A percentile compares a stretch with the other conserved stretches of the same genome.
Conservation (phyloP, 2,888 invertebrate species). For the Boloria selene region DNA sequence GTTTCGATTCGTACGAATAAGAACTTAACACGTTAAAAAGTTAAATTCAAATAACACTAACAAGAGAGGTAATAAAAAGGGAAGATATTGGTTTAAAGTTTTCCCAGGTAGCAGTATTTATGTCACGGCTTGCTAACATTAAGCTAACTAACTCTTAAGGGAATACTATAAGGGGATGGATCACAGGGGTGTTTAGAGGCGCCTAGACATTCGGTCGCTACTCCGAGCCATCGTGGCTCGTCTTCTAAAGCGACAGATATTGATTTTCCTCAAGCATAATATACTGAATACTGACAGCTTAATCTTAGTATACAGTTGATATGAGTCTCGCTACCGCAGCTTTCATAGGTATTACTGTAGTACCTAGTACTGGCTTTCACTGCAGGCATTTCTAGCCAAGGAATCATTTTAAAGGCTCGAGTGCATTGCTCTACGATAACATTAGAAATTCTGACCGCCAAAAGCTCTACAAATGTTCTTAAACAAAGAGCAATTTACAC, state of each 20-base stretch:
- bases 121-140: constrained; percentile 69
- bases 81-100: constrained; percentile 67
- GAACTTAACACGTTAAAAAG: constrained; percentile 34
- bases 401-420: constrained; percentile 40
- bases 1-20: background rate
- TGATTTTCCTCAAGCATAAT: constrained; percentile 59
- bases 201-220: constrained; percentile 56
- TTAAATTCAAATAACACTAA: constrained; percentile 44
- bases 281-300: constrained; percentile 46
- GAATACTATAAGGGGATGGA: constrained; percentile 61
- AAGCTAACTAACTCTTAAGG: constrained; percentile 56
- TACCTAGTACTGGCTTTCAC: constrained; percentile 24
- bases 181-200: constrained; percentile 59
- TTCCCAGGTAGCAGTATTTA: constrained; percentile 68
- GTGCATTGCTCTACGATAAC: constrained; percentile 28
- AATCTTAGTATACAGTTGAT: constrained; percentile 47
- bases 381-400: constrained; percentile 24
- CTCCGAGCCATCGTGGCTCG: constrained; percentile 55
- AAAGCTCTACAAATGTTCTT: constrained; percentile 26
- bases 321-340: constrained; percentile 37
- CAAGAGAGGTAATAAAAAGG: constrained; percentile 60
- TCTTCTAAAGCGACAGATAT: constrained; percentile 59
- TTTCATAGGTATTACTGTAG: constrained; percentile 37
- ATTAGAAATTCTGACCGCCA: constrained; percentile 24
- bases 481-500: constrained; percentile 8